Evolutionary conservation across 2,797 vertebrate species (phyloP), one percentile per base, ranked within the genome.

Genomic region (Eidolon dupreanum): DNA sequence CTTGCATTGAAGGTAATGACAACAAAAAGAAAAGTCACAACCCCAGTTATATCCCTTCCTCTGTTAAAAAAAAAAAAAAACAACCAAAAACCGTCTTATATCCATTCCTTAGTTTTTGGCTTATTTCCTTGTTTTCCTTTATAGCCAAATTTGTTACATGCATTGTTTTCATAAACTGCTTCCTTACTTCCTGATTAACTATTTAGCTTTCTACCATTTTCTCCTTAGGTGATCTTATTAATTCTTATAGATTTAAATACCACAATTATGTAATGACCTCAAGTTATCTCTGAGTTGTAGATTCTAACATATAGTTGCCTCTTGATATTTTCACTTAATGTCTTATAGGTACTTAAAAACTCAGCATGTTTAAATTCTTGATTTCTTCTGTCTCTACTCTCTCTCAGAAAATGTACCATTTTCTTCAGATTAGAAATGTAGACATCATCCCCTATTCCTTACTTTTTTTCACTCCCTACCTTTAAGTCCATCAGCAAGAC

Each of bases 1-100:
- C 36, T 92, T 3, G 28, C 66, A 36, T 66, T 93, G 51, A 97
- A 84, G 88, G 6, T 84, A 88, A 79, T 31, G 89, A 15, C 36
- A 93, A 15, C 41, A 70, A 57, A 94, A 46, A 20, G 6, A 59
- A 68, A 31, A 83, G 28, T 77, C 20, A 91, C 20, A 89, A 16
- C 24, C 20, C 51, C 31, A 28, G 59, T 31, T 66, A 17, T 31
- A 49, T 71, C 8, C 28, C 28, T 63, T 19, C 13, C 6, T 38
- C 5, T 16, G 4, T 68, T 49, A 1, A 49, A 16, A 49, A 13
- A 49, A 46, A 49, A 13, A 46, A 61, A 61, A 88, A 66, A 33
- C 33, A 33, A 33, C 33, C 33, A 4, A 55, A 66, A 73, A 88
- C 38, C 31, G 9, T 74, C 15, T 66, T 31, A 26, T 94, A 41